phyloP scores from a whole-genome alignment of 2,888 invertebrate species.

The Petrophora chlorosata region DNA sequence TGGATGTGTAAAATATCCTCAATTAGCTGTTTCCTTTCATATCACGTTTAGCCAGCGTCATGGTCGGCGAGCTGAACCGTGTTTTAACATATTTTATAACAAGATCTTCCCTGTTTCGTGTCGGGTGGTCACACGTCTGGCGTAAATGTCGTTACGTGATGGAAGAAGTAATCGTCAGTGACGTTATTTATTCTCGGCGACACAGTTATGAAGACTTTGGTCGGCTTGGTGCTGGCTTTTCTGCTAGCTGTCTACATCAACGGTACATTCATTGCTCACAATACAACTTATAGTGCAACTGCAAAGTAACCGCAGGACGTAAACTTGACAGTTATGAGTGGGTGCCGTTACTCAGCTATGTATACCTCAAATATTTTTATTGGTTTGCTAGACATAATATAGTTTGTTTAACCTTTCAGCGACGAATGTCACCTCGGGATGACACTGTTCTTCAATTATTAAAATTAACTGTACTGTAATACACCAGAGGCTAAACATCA shows the following conservation, averaged over 20 bases:
- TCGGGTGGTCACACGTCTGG: not conserved
- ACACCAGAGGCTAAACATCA: no score
- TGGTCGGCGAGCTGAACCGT: slow-evolving; percentile 5
- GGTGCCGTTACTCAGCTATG: not conserved
- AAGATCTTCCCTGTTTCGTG: slow-evolving; percentile 1
- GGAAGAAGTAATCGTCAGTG: slow-evolving; percentile 2
- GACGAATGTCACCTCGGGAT: no score
- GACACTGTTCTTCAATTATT: no score
- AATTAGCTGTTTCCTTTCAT: slow-evolving; percentile 30
- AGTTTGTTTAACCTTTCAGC: no score
- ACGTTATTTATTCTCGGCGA: not conserved
- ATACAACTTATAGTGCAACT: not conserved
- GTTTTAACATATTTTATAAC: no score
- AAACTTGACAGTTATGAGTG: not conserved
- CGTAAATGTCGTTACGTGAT: not conserved
- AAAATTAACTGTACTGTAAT: no score
- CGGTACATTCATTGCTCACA: not conserved
- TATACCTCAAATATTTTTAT: no score
- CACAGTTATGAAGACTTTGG: slow-evolving; percentile 5
- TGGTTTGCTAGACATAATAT: not conserved
- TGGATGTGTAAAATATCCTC: slow-evolving; percentile 28
- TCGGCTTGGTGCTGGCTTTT: slow-evolving; percentile 4
- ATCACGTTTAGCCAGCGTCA: slow-evolving; percentile 1
- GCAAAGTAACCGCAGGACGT: slow-evolving; percentile 1
- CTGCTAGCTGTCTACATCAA: slow-evolving; percentile 1